Conservation (phyloP, 2,113 vertebrate genomes). For the Reinhardtius hippoglossoides region DNA sequence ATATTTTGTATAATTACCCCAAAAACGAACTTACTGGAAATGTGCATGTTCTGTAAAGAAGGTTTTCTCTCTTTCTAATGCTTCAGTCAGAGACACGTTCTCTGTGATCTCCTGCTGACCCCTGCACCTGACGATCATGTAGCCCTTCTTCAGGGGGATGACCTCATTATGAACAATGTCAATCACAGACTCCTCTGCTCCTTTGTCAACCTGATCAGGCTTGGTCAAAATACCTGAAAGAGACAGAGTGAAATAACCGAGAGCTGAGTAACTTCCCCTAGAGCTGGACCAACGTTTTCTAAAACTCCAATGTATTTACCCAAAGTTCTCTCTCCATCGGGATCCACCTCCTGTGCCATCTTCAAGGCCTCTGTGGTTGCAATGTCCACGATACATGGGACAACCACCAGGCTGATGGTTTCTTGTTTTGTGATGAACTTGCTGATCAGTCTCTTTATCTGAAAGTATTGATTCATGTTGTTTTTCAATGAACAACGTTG, state of each 20-base stretch:
- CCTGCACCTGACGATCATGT: constrained; percentile 91
- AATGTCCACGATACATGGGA: constrained; percentile 92
- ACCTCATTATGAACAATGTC: constrained; percentile 83
- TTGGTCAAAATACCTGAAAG: constrained; percentile 91
- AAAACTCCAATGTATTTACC: constrained; percentile 64
- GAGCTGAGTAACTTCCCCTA: not conserved
- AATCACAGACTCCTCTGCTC: constrained; percentile 83
- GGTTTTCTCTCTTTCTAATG: constrained; percentile 80
- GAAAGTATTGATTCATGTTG: constrained; percentile 19
- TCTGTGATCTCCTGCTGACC: constrained; percentile 87
- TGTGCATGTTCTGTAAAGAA: constrained; percentile 85
- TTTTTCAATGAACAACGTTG: not conserved
- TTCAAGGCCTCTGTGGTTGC: constrained; percentile 92
- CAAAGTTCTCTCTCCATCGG: constrained; percentile 88
- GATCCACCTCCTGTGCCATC: constrained; percentile 92
- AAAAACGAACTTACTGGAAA: constrained; percentile 79
- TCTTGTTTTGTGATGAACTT: constrained; percentile 86
- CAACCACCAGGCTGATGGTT: constrained; percentile 90
- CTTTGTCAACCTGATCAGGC: constrained; percentile 90
- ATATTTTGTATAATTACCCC: not conserved
- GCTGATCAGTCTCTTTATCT: constrained; percentile 88
- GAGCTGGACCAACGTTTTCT: not conserved
- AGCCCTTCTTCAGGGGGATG: constrained; percentile 88
- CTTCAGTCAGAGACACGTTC: constrained; percentile 79
- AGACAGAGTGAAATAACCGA: not conserved